phyloP scores from a whole-genome alignment of 2,113 vertebrate species.

The Chloropsis hardwickii region DNA sequence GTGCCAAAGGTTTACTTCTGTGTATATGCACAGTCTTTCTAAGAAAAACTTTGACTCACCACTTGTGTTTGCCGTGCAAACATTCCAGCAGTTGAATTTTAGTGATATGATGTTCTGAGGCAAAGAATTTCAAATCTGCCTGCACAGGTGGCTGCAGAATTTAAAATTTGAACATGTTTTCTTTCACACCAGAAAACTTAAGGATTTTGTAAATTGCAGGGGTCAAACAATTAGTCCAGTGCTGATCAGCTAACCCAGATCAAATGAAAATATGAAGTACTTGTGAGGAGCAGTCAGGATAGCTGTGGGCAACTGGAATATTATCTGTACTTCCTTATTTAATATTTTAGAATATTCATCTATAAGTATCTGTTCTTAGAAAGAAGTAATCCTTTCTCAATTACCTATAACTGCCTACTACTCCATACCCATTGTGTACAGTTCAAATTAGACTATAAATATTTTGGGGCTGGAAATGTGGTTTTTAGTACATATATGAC shows the following conservation, averaged over 20 bases:
- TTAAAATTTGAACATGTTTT: not conserved
- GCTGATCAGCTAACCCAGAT: not conserved
- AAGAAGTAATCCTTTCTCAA: not conserved
- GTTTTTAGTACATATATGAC: not conserved
- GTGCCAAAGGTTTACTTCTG: conserved; percentile 5
- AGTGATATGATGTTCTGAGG: not conserved
- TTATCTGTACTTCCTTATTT: not conserved
- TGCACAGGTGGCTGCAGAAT: not conserved
- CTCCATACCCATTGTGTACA: not conserved
- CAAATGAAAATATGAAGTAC: not conserved
- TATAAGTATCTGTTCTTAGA: not conserved
- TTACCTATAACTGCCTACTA: not conserved
- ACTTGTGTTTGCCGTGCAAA: not conserved
- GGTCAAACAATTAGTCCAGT: not conserved
- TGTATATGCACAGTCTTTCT: not conserved
- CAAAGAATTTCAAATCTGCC: not conserved
- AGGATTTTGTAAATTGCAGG: not conserved
- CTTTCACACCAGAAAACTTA: not conserved
- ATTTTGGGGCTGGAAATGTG: not conserved
- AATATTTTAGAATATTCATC: not conserved
- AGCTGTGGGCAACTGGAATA: not conserved
- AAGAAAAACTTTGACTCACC: not conserved
- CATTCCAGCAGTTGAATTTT: not conserved
- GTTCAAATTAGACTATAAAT: not conserved
- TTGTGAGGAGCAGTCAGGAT: not conserved